Base-by-base conservation (phyloP, 2,113 vertebrate genomes). In the Microtus montanus region DNA sequence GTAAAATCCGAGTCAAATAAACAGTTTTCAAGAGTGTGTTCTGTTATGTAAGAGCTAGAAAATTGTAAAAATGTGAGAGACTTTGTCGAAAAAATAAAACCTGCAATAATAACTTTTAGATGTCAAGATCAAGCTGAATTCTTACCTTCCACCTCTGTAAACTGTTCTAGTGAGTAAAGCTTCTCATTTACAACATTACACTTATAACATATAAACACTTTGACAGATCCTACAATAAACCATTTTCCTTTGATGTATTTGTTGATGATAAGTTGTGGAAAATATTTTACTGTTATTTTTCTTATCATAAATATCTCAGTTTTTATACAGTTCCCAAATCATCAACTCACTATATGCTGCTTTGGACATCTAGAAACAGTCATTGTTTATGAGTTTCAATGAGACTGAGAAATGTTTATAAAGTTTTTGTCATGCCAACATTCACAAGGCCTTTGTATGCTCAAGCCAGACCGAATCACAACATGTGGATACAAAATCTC, bases 311-410 rank as follows among this genome's bases (percentile, higher is more conserved):
- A 66, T 96, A 87, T 58, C 1, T 7, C 33, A 66, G 71, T 89
- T 83, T 26, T 24, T 52, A 71, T 91, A 94, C 63, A 89, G 64
- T 91, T 2, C 22, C 20, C 0, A 87, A 89, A 68, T 74, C 30
- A 58, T 82, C 79, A 35, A 64, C 47, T 80, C 87, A 7, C 9
- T 77, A 33, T 87, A 70, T 5, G 54, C 26, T 83, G 4, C 61
- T 95, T 91, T 90, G 44, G 47, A 95, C 86, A 91, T 41, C 24
- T 68, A 33, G 2, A 6, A 41, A 70, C 85, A 30, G 44, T 93
- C 17, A 52, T 75, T 80, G 6, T 63, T 49, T 90, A 54, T 10
- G 1, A n/a, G 41, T 90, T 73, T 63, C 5, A 61, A 52, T 6
- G 28, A 5, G 14, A 41, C 8, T 35, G 38, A 89, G 1, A 24